These are phyloP conservation scores for Chionis minor DNA, from an alignment of 2,113 vertebrate genomes.

Conservation along the genomic window DNA sequence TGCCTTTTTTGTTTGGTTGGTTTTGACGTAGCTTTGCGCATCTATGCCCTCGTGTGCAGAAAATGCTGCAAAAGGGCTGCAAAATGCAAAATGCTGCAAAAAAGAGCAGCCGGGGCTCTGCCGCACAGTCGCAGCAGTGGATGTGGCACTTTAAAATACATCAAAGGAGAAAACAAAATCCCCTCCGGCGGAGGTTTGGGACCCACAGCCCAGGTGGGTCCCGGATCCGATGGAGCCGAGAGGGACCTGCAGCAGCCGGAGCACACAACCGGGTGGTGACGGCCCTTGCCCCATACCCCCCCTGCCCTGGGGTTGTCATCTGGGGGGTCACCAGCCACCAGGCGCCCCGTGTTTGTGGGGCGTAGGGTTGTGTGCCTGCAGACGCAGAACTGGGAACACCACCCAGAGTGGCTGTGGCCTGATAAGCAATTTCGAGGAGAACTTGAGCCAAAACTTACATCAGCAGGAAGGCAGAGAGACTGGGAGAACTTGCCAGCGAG, in stretches of 20 bases:
- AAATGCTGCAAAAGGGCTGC: background rate
- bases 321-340: background rate
- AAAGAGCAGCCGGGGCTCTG: background rate
- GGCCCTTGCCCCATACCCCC: fast-evolving
- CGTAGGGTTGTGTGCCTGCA: background rate
- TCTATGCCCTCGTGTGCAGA: fast-evolving
- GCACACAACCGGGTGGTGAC: fast-evolving
- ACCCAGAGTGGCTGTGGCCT: background rate
- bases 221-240: fast-evolving
- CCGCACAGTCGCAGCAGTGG: fast-evolving
- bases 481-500: fast-evolving
- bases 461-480: background rate
- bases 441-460: background rate
- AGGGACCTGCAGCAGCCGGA: fast-evolving
- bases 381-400: background rate
- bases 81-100: background rate
- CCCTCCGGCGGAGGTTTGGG: background rate
- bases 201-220: background rate
- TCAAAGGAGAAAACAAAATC: background rate
- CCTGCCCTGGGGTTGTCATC: background rate
- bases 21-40: background rate
- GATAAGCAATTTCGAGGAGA: background rate
- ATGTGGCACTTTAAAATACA: background rate
- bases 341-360: fast-evolving
- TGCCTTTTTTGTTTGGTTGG: too few species aligned